Base-by-base conservation (phyloP, 2,113 vertebrate genomes). In the Lycocorax pyrrhopterus region DNA sequence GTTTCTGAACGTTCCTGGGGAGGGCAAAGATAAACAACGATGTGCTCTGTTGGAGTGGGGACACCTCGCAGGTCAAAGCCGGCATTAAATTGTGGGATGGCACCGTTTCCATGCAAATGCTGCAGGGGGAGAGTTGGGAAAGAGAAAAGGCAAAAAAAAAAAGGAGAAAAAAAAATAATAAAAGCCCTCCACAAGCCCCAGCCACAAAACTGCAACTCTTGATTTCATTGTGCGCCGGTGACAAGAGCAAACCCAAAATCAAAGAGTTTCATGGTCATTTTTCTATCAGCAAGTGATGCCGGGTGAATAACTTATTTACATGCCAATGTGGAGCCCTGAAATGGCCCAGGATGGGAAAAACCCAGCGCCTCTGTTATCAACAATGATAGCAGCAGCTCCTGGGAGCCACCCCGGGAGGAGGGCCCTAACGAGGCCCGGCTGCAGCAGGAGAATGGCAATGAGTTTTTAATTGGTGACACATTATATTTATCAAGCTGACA, bases 401-500 rank as follows among this genome's bases (percentile, higher is more conserved):
- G 97, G 97, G 97, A 97, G 98, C 97, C 98, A 98, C 98, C 98
- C 98, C 97, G 96, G 98, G 97, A 98, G 98, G 98, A 97, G 94
- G 97, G 98, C 96, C 98, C 98, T 99, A 98, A 99, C 98, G 98
- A 99, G 98, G 98, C 97, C 96, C 82, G 97, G 98, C 98, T 98
- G 98, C 98, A 97, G 98, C 97, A 75, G 97, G 67, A 98, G 98
- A 98, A 98, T 98, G 98, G 98, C 98, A 98, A 99, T 98, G 98
- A 98, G 98, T 97, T 98, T 99, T 99, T 99, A 99, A 99, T 99
- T 99, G 98, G 98, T 98, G 98, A 99, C 98, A 99, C 98, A 98
- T 99, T 99, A 98, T 99, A 99, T 99, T 99, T 99, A 99, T 99
- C 98, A 98, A 98, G 96, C 98, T 99, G 99, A 98, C 98, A 98